Evolutionary conservation across 2,888 invertebrate genomes (phyloP), one percentile per base, ranked within the genome.

Genomic region (Tridacna gigas): DNA sequence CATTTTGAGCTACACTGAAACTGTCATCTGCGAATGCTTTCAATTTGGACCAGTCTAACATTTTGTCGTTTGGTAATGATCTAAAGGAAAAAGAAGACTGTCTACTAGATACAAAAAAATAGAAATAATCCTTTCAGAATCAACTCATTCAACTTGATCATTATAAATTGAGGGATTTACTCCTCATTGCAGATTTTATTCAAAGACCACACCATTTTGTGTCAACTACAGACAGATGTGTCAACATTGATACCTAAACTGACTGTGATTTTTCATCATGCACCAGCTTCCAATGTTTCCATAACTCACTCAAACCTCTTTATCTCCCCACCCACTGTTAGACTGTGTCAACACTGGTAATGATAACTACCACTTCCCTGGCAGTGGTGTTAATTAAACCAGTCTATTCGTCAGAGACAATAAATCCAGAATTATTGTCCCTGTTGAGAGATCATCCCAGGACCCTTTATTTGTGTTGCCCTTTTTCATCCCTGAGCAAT

Each of bases 191-290:
- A 66, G 37, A 65, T 74, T 73, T 65, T 45, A 37, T 61, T 28
- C 63, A 81, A 45, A 47, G 67, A 48, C 66, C 20, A 77, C 56
- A 66, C 22, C 48, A 28, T 77, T 37, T 48, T 71, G 71, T 71
- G 71, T 71, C 69, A 71, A 56, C 67, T 73, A 3, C 20, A 67
- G 73, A 78, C 87, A 88, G 87, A 88, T 88, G 87, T 81, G 85
- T 83, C 78, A 88, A 88, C 83, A 87, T 26, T 63, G 87, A 87
- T 87, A 85, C 61, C 56, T 18, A 48, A 66, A 77, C 25, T 60
- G 61, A 37, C 37, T 25, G 45, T 61, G 45, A 56, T 71, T 60
- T 37, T 61, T 61, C 71, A 69, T 51, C 48, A 25, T 67, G 15
- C n/a, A 71, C 51, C 51, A 51, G 51, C 47, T 22, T 37, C n/a